Conservation (phyloP, 2,113 vertebrate species). For the Otolemur garnettii region DNA sequence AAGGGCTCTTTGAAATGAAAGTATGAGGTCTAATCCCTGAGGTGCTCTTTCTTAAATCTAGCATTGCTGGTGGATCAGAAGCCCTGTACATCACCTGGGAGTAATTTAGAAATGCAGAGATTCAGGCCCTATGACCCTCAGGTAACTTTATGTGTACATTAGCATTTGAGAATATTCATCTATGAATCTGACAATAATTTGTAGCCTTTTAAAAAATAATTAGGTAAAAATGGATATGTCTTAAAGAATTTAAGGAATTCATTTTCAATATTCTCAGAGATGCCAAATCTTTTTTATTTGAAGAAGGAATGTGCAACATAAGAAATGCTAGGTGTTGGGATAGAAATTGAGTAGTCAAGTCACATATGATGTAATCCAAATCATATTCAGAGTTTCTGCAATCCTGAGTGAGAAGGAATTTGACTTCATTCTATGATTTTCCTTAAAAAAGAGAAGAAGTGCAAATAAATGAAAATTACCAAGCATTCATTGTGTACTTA, state of each 20-base stretch:
- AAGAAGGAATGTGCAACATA: background rate
- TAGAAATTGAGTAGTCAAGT: background rate
- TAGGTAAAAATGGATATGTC: background rate
- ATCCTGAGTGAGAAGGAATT: background rate
- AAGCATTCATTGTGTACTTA: conserved; percentile 6
- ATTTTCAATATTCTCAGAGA: conserved; percentile 8
- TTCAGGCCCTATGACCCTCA: background rate
- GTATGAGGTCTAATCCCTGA: background rate
- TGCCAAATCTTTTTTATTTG: background rate
- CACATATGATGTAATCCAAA: conserved; percentile 15
- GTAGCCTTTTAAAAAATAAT: conserved; percentile 6
- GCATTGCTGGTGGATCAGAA: background rate
- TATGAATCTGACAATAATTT: conserved; percentile 39
- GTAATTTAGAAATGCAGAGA: background rate
- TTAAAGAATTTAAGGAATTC: conserved; percentile 36
- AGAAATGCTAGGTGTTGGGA: background rate
- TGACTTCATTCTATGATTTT: conserved; percentile 50
- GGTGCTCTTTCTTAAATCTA: background rate
- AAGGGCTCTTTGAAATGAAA: background rate
- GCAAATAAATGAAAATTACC: conserved; percentile 10
- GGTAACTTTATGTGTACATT: background rate
- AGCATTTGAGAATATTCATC: conserved; percentile 17
- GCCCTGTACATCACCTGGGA: background rate
- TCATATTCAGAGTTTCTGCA: background rate
- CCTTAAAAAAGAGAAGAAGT: conserved; percentile 14